Percentiles rank a stretch among this genome's conserved stretches.
Evolutionary conservation across 2,113 vertebrate genomes (phyloP).

Genomic region (Cebus imitator): DNA sequence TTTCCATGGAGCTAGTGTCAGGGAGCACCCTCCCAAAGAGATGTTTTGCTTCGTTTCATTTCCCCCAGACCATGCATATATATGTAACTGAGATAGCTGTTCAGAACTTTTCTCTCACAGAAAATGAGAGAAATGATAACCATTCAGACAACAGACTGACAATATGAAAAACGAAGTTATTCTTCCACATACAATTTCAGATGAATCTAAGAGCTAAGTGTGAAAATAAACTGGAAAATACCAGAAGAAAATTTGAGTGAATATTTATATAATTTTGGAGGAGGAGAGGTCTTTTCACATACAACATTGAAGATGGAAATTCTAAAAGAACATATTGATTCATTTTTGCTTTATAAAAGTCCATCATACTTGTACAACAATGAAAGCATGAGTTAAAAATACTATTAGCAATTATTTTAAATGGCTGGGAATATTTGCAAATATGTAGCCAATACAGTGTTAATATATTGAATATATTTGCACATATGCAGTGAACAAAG

Average conservation of each 20-base stretch:
- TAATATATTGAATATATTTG: constrained; percentile 9
- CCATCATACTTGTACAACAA: neutral
- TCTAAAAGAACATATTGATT: neutral
- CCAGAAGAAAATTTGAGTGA: neutral
- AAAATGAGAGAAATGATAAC: neutral
- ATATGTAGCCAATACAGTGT: neutral
- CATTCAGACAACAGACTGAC: neutral
- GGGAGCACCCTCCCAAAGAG: neutral
- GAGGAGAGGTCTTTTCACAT: neutral
- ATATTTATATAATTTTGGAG: constrained; percentile 22
- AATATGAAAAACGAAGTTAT: neutral
- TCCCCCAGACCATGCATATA: neutral
- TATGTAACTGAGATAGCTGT: neutral
- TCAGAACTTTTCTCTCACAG: neutral
- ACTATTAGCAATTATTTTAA: neutral
- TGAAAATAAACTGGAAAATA: constrained; percentile 6
- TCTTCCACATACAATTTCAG: neutral
- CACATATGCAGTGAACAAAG: neutral
- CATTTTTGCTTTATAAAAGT: neutral
- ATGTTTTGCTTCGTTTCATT: neutral
- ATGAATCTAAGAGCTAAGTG: neutral
- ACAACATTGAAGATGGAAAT: constrained; percentile 25
- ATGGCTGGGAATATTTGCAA: neutral
- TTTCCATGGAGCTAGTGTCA: neutral
- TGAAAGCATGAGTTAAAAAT: constrained; percentile 18